These are phyloP conservation scores for Brachionus calyciflorus DNA, from an alignment of 1,140 invertebrate species.

Conservation along the genomic window DNA sequence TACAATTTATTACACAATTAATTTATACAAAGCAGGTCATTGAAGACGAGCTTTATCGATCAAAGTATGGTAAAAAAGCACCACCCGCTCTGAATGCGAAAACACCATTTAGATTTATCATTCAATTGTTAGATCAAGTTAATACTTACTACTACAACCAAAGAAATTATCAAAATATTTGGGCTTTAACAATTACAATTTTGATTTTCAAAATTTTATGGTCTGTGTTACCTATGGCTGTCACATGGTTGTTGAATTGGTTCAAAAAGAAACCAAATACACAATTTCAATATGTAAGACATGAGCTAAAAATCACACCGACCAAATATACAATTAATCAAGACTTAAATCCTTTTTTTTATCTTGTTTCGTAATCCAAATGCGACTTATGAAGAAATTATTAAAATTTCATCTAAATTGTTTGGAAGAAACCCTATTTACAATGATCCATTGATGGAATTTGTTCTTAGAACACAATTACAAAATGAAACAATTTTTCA, in stretches of 20 bases:
- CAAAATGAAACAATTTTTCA: background rate
- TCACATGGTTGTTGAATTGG: too few species aligned
- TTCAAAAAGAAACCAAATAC: background rate
- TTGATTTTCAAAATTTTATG: too few species aligned
- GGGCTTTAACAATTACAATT: too few species aligned
- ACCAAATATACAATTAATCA: background rate
- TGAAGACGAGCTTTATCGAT: too few species aligned
- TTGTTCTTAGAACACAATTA: background rate
- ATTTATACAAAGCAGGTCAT: background rate
- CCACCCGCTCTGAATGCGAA: background rate
- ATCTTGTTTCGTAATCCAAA: background rate
- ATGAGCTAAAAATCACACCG: background rate
- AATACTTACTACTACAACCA: too few species aligned
- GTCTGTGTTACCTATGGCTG: too few species aligned
- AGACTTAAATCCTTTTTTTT: background rate
- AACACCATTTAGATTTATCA: too few species aligned
- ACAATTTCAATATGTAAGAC: slow-evolving; percentile 5
- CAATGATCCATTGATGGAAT: slow-evolving; percentile 10
- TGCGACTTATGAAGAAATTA: background rate
- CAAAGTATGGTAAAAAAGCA: background rate
- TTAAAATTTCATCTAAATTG: background rate
- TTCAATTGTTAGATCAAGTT: too few species aligned
- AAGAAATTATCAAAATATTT: too few species aligned
- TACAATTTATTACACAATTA: slow-evolving; percentile 1
- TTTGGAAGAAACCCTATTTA: background rate